These are phyloP conservation scores for Coenonympha arcania DNA, from an alignment of 2,888 invertebrate genomes.

Conservation along the genomic window DNA sequence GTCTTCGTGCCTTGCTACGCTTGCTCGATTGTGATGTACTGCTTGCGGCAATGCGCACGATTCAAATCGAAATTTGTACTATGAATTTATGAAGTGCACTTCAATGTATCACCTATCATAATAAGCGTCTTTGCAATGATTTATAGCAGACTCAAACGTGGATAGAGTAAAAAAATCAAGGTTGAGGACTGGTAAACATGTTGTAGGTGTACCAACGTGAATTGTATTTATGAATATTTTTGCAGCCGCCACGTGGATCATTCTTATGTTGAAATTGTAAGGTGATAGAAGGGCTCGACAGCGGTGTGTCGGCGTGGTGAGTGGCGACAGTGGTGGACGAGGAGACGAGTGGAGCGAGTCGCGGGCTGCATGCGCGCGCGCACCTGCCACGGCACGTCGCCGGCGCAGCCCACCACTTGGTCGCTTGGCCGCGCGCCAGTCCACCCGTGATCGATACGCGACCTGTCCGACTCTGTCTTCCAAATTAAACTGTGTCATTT, in stretches of 20 bases:
- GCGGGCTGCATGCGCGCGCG: constrained; percentile 63
- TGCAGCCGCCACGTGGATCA: background rate
- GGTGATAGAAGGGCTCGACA: constrained; percentile 22
- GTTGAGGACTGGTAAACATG: background rate
- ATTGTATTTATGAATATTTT: background rate
- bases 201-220: too few relatives aligned
- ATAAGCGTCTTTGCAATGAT: constrained; percentile 19
- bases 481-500: constrained; percentile 72
- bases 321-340: constrained; percentile 14
- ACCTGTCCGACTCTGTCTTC: constrained; percentile 68
- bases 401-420: constrained; percentile 69
- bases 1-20: constrained; percentile 69
- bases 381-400: constrained; percentile 68
- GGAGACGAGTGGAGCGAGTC: constrained; percentile 48
- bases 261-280: background rate
- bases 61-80: constrained; percentile 59
- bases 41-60: constrained; percentile 61
- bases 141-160: constrained; percentile 12
- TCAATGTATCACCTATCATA: constrained; percentile 30
- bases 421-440: constrained; percentile 67
- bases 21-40: constrained; percentile 73
- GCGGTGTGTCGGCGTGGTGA: constrained; percentile 41
- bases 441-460: constrained; percentile 64
- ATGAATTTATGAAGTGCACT: constrained; percentile 34
- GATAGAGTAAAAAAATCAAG: background rate